A percentile compares a stretch with the other conserved stretches of the same genome.
phyloP scores from a whole-genome alignment of 1,140 invertebrate genomes.

The Megathymus violae region DNA sequence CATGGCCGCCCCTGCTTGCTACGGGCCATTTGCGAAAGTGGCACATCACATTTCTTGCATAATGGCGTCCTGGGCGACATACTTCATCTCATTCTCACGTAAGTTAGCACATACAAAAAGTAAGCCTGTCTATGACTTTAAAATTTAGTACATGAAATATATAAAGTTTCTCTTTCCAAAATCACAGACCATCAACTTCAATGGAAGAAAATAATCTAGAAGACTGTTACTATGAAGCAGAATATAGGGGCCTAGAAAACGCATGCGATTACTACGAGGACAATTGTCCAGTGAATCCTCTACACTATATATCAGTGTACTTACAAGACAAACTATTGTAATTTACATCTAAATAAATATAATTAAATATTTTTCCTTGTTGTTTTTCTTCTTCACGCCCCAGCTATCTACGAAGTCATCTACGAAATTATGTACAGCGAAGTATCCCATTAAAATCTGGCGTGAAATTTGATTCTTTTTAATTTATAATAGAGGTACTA shows the following conservation, averaged over 20 bases:
- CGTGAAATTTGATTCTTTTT: too few species aligned
- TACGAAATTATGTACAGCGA: too few species aligned
- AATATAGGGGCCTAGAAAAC: constrained; percentile 59
- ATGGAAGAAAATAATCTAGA: constrained; percentile 62
- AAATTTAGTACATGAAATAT: too few species aligned
- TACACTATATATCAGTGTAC: constrained; percentile 42
- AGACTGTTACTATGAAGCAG: constrained; percentile 71
- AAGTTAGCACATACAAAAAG: constrained; percentile 49
- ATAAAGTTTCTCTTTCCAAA: too few species aligned
- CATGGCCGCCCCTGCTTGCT: constrained; percentile 85
- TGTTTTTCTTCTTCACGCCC: too few species aligned
- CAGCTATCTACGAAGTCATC: too few species aligned
- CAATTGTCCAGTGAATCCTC: constrained; percentile 51
- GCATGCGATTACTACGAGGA: constrained; percentile 50
- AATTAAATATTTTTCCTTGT: too few species aligned
- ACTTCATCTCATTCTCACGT: constrained; percentile 70
- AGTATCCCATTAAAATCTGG: too few species aligned
- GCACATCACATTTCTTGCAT: constrained; percentile 55
- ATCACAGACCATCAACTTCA: constrained; percentile 72
- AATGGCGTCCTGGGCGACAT: constrained; percentile 70
- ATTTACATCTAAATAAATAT: too few species aligned
- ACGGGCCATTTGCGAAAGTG: constrained; percentile 80
- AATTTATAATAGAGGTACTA: too few species aligned
- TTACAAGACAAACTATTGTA: too few species aligned
- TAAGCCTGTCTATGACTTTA: constrained; percentile 40